Percentiles rank a stretch among this genome's conserved stretches.
phyloP scores from a whole-genome alignment of 2,797 vertebrate species.

The Apodemus agrarius region DNA sequence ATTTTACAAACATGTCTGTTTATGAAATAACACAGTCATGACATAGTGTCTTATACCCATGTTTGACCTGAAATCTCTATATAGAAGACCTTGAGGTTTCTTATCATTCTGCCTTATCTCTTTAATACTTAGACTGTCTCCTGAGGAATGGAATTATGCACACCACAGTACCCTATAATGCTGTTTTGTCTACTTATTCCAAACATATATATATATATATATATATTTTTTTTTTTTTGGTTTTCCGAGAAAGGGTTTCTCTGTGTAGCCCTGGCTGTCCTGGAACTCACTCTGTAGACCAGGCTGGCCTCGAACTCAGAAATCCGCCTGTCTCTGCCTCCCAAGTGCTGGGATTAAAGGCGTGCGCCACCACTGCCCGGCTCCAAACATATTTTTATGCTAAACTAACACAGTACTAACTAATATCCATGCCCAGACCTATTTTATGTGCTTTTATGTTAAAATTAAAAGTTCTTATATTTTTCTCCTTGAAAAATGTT shows the following conservation, averaged over 20 bases:
- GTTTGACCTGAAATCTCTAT: neutral
- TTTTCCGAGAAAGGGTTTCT: too few relatives aligned
- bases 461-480: neutral
- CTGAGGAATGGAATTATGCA: neutral
- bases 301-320: too few relatives aligned
- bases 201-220: too few relatives aligned
- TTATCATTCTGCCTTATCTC: neutral
- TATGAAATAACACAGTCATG: neutral
- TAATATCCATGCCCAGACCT: neutral
- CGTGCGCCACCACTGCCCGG: too few relatives aligned
- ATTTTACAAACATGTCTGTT: neutral
- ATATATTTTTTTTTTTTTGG: neutral
- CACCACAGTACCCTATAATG: neutral
- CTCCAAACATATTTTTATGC: neutral
- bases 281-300: too few relatives aligned
- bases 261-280: too few relatives aligned
- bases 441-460: neutral
- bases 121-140: neutral
- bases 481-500: neutral
- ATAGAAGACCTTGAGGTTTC: neutral
- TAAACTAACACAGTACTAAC: neutral
- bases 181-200: neutral
- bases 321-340: too few relatives aligned
- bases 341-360: too few relatives aligned
- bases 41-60: neutral